Percentiles rank a stretch among this genome's conserved stretches.
Conservation (phyloP, 2,888 invertebrate species). For the Saturnia pavonia region DNA sequence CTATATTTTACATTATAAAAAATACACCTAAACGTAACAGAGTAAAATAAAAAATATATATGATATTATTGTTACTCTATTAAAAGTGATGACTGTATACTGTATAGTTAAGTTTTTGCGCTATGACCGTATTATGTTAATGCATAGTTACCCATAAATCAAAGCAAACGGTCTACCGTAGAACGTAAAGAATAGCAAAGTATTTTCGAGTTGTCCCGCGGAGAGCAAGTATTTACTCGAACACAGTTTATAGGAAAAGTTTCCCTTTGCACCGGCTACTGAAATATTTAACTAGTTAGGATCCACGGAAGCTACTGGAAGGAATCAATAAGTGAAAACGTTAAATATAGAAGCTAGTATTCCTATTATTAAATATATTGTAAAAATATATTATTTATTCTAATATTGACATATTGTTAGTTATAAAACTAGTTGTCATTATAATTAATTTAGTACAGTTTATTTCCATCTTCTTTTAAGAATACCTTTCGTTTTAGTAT, state of each 20-base stretch:
- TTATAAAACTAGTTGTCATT: not conserved
- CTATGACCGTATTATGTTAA: not conserved
- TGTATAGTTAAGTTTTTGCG: not conserved
- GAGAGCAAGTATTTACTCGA: constrained; percentile 34
- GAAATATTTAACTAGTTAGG: constrained; percentile 60
- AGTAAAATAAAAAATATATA: not conserved
- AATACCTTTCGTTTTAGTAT: too few species aligned
- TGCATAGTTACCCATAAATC: not conserved
- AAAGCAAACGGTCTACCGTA: not conserved
- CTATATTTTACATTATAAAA: too few species aligned
- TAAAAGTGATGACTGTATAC: not conserved
- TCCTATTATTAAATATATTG: not conserved
- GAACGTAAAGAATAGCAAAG: constrained; percentile 40
- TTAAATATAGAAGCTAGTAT: not conserved
- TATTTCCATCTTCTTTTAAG: too few species aligned
- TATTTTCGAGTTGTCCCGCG: constrained; percentile 46
- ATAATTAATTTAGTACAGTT: not conserved
- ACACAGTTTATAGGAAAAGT: constrained; percentile 48
- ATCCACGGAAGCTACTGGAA: constrained; percentile 39
- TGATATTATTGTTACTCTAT: not conserved
- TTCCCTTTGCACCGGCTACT: constrained; percentile 45
- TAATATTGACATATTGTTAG: not conserved
- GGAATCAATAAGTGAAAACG: constrained; percentile 40
- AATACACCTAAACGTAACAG: too few species aligned
- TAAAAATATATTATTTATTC: not conserved